These are phyloP conservation scores for Phylloscopus trochilus DNA, from an alignment of 2,113 vertebrate species.

Conservation along the genomic window DNA sequence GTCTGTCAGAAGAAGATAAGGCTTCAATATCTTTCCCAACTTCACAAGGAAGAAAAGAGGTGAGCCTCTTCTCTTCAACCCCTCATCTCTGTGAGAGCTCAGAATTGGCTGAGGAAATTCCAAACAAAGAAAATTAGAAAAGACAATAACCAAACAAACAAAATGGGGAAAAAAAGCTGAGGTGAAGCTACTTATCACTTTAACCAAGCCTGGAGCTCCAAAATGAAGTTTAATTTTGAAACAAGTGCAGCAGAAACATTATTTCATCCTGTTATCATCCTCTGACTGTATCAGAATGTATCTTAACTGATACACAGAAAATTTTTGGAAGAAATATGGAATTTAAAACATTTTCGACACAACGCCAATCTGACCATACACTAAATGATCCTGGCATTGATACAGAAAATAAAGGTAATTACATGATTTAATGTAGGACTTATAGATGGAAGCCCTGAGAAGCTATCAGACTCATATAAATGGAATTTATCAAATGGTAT, in stretches of 20 bases:
- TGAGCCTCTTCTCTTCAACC: background rate
- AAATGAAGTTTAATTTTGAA: background rate
- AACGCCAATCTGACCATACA: background rate
- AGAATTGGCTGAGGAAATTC: background rate
- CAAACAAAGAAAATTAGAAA: background rate
- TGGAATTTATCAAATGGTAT: background rate
- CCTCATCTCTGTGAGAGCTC: background rate
- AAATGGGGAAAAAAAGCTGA: background rate
- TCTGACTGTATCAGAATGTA: background rate
- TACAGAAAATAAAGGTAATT: background rate
- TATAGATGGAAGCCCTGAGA: background rate
- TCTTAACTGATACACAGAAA: background rate
- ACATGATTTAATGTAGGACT: background rate
- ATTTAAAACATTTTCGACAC: background rate
- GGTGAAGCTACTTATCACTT: background rate
- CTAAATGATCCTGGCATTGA: background rate
- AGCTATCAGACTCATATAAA: background rate
- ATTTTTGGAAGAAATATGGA: background rate
- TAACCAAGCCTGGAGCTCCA: background rate
- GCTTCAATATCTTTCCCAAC: background rate
- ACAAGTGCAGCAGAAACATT: background rate
- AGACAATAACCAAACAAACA: background rate
- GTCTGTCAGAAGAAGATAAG: conserved; percentile 23
- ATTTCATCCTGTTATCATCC: background rate
- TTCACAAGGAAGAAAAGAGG: background rate